Evolutionary conservation across 2,888 invertebrate species (phyloP), one percentile per base, ranked within the genome.

Genomic region (Sminthurinus aureus): DNA sequence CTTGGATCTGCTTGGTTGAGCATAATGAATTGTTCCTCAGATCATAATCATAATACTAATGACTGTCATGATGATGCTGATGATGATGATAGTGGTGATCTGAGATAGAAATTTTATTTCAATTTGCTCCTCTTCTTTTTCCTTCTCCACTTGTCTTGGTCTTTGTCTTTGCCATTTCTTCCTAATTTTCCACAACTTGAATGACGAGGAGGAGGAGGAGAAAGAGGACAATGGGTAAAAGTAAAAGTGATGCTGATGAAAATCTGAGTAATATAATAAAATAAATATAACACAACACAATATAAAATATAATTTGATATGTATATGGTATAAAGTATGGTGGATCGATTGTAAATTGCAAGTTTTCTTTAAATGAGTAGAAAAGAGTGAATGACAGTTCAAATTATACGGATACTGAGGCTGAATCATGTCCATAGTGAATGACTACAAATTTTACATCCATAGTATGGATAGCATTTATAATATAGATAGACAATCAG

Each of bases 1-100:
- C 52, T 11, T 6, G 69, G 69, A 71, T 71, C 71, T 20, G 26
- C 71, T 71, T 71, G 71, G 71, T 71, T 71, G 71, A 71, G 71
- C 71, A 71, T 8, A 71, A 71, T 71, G 71, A 71, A 71, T 71
- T 24, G 24, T 71, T 24, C 20, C 11, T 20, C n/a, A 20, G 20
- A 69, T 69, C 11, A 69, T 71, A 71, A 71, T 71, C 13, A 58
- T 58, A 58, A 58, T 58, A 58, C 15, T 58, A 38, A 38, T 38
- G 67, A 67, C n/a, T 38, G 1, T 38, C 58, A 58, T 58, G 1
- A 58, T 58, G 1, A 58, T 58, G 18, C 1, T 9, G 58, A 58
- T 58, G 58, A 58, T 58, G 9, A 58, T 58, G 9, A 9, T 18
- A 11, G 58, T 58, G 58, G 18, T 58, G 58, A 9, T 13, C 13